Percentiles rank a stretch among this genome's conserved stretches.
These are phyloP conservation scores for Rousettus madagascariensis DNA, from an alignment of 2,797 vertebrate species.

Conservation along the genomic window DNA sequence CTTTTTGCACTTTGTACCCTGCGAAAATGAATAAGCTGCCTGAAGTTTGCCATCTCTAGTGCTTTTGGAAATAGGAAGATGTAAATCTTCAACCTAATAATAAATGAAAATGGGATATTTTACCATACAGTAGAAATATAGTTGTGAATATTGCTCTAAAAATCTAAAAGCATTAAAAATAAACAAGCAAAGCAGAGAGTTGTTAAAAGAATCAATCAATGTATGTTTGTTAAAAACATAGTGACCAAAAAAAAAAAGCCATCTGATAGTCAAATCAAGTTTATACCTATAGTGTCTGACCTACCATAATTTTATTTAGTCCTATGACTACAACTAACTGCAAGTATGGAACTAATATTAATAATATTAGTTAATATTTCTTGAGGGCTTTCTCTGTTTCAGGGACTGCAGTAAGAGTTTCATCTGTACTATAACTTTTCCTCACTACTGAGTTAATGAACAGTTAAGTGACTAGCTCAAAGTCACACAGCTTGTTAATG, in stretches of 20 bases:
- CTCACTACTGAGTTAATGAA: not conserved
- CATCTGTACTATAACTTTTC: not conserved
- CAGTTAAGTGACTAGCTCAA: not conserved
- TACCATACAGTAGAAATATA: slow-evolving; percentile 27
- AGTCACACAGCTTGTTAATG: not conserved
- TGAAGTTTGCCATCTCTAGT: not conserved
- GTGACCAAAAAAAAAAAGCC: not conserved
- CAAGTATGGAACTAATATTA: not conserved
- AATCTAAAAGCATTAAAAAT: not conserved
- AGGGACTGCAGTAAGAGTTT: not conserved
- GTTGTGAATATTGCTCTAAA: slow-evolving; percentile 23
- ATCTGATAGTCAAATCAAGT: not conserved
- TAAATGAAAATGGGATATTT: slow-evolving; percentile 44
- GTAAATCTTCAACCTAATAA: slow-evolving; percentile 35
- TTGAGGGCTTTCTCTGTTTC: not conserved
- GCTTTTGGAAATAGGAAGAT: slow-evolving; percentile 47
- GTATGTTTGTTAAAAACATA: not conserved
- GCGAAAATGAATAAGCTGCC: slow-evolving; percentile 35
- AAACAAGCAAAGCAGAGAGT: not conserved
- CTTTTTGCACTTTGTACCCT: slow-evolving; percentile 28
- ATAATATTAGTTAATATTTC: not conserved
- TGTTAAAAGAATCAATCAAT: not conserved
- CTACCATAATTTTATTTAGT: not conserved
- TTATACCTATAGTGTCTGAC: not conserved
- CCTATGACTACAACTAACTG: not conserved